Evolutionary conservation across 2,888 invertebrate species (phyloP), one percentile per base, ranked within the genome.

Genomic region (Helleia helle): DNA sequence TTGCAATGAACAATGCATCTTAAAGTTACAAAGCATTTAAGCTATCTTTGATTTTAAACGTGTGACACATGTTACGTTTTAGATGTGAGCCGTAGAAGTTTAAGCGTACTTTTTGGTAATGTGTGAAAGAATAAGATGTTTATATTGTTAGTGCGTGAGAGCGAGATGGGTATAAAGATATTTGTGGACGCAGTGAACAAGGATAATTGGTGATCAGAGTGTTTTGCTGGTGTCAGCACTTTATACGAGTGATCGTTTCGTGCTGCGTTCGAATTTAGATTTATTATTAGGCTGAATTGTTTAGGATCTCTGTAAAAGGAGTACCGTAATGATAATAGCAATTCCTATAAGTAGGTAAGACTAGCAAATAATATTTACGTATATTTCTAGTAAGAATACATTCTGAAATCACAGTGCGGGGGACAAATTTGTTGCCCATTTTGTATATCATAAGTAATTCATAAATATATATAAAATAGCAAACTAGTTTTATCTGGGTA

Each of bases 181-280:
- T 51, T 51, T 49, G 74, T 63, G 64, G 70, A 70, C 61, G 61
- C 59, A 64, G 63, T 62, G 65, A 72, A 71, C 71, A 64, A 59
- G 64, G 67, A 75, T 84, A 83, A 84, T 84, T 84, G 83, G 74
- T 76, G 79, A 80, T 81, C 77, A 74, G 57, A 65, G 68, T 77
- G 76, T 80, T 81, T 80, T 76, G 79, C 59, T 58, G 57, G 68
- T 74, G 80, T 83, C 83, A 80, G 83, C 84, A 64, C 62, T 67
- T 59, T 55, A 61, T 62, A 69, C 67, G 66, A 72, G 70, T 70
- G 66, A 66, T 73, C 59, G 74, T 58, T 62, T 62, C 49, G 55
- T 74, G 83, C 73, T 54, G 29, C 67, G 73, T 74, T 83, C 62
- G 51, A 24, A 38, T 41, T 39, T 12, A 34, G n/a, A n/a, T n/a